Evolutionary conservation across 2,888 invertebrate species (phyloP), one percentile per base, ranked within the genome.

Genomic region (Charanyca ferruginea): DNA sequence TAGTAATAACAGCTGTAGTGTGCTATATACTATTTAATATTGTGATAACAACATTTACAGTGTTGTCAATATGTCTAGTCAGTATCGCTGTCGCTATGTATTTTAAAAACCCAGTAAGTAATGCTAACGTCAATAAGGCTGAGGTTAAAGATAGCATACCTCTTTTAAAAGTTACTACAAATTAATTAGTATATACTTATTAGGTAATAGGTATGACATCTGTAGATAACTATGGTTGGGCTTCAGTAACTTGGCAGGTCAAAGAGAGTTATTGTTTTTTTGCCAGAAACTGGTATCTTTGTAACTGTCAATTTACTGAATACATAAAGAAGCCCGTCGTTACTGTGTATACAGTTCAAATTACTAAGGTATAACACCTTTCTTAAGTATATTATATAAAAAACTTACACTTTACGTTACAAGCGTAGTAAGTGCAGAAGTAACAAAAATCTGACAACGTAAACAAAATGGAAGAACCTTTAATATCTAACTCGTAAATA

Each of bases 1-100:
- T 99, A 38, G 96, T 99, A 60, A 98, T 99, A 85, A 99, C 99
- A 0, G 99, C 99, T 0, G 94, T 99, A 16, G 96, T 99, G 0
- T 98, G 98, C 84, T 98, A 98, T 96, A 88, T 98, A 54, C 92
- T 99, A 54, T 99, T 99, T 90, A 96, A 96, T 78, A 98, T 99
- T 90, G 96, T 98, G 3, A 98, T 99, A 79, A 97, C 98, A 87
- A 90, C 97, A 65, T 98, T 97, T 87, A 99, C 99, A 5, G 94
- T 97, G 1, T 80, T 98, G 72, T 97, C 99, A 9, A 98, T 99
- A 80, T 94, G 95, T 60, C 97, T 98, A 83, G 98, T 99, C 18
- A 97, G 97, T 77, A 96, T 97, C 87, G 98, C 99, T 42, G 98
- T 98, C 16, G 96, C 97, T 81, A 95, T 99, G 87, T 99, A 99